A percentile compares a stretch with the other conserved stretches of the same genome.
These are phyloP conservation scores for Euphydryas editha DNA, from an alignment of 2,888 invertebrate genomes.

Conservation along the genomic window DNA sequence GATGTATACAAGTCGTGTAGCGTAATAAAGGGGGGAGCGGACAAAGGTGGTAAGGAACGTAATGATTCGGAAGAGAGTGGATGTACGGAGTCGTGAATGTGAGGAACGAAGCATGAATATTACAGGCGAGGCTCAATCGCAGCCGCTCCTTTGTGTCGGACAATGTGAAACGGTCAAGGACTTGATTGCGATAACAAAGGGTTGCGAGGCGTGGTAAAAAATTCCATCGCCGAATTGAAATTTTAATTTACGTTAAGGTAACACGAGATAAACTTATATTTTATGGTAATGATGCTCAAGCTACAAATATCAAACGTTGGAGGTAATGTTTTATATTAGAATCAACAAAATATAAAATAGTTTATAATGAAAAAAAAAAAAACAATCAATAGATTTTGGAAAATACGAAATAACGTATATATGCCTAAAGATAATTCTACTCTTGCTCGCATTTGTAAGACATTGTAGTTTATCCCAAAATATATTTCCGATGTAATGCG, in stretches of 20 bases:
- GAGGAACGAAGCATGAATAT: constrained; percentile 78
- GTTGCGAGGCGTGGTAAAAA: constrained; percentile 53
- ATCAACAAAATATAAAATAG: neutral
- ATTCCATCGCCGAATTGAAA: constrained; percentile 34
- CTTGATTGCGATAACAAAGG: constrained; percentile 73
- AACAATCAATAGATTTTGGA: neutral
- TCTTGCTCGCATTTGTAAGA: constrained; percentile 7
- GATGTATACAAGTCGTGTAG: constrained; percentile 69
- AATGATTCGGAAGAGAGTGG: constrained; percentile 82
- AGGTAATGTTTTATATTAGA: neutral
- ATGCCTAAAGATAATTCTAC: neutral
- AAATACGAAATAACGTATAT: neutral
- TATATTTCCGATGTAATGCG: constrained; percentile 29
- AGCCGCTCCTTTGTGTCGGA: constrained; percentile 73
- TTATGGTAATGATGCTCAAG: neutral
- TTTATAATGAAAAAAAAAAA: neutral
- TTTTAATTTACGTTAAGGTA: constrained; percentile 31
- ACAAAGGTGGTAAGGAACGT: constrained; percentile 76
- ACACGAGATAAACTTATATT: neutral
- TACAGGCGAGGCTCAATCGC: constrained; percentile 76
- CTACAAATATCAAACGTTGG: neutral
- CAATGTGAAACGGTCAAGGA: constrained; percentile 78
- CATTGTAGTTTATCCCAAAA: constrained; percentile 10
- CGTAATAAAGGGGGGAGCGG: constrained; percentile 69
- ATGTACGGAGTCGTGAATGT: constrained; percentile 71